A percentile compares a stretch with the other conserved stretches of the same genome.
These are phyloP conservation scores for Machimus atricapillus DNA, from an alignment of 2,888 invertebrate species.

Conservation along the genomic window DNA sequence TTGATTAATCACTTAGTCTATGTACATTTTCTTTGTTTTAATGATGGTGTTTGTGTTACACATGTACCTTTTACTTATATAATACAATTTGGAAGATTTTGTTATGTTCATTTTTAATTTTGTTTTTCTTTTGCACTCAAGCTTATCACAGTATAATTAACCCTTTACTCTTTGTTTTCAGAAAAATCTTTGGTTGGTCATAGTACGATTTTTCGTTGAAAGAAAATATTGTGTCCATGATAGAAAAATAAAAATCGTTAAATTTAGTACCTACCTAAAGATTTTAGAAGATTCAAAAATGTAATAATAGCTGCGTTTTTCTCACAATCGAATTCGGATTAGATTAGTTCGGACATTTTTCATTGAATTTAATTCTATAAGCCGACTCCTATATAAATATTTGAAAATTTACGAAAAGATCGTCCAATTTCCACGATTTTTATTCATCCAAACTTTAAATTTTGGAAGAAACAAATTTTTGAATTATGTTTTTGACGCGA, in stretches of 20 bases:
- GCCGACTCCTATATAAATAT: no score
- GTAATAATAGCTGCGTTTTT: no score
- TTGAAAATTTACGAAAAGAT: no score
- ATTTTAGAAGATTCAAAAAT: no score
- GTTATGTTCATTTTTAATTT: constrained; percentile 4
- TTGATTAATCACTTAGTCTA: background rate
- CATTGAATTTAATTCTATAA: no score
- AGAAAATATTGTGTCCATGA: background rate
- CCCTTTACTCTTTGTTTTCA: background rate
- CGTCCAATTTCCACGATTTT: no score
- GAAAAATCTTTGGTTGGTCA: background rate
- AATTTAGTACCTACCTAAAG: no score
- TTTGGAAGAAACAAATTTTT: no score
- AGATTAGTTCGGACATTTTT: no score
- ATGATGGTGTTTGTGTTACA: background rate
- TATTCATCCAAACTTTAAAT: no score
- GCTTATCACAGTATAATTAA: constrained; percentile 26
- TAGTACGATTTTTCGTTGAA: background rate
- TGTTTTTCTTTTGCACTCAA: background rate
- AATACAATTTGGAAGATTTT: background rate
- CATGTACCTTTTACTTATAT: background rate
- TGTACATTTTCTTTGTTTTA: background rate
- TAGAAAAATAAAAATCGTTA: background rate
- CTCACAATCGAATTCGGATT: no score
- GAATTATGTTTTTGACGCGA: no score